These are phyloP conservation scores for Scarus forsteni DNA, from an alignment of 2,797 vertebrate species.

Conservation along the genomic window DNA sequence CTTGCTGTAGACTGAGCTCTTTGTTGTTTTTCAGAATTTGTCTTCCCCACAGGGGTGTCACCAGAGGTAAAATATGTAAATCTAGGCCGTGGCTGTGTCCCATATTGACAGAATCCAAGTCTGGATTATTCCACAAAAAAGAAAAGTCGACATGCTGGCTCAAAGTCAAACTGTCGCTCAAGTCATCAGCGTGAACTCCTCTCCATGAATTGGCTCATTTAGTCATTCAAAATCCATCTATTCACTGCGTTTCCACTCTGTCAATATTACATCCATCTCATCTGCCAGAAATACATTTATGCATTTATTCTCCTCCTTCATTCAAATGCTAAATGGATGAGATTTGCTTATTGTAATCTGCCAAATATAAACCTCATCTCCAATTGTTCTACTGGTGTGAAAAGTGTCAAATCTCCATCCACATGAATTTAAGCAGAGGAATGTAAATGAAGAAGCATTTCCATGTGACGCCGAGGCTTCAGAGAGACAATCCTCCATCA, in stretches of 20 bases:
- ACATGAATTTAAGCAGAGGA: conserved; percentile 4
- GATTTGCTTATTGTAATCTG: conserved; percentile 30
- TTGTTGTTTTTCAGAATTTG: conserved; percentile 42
- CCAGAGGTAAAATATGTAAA: conserved; percentile 33
- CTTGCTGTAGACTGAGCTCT: conserved; percentile 29
- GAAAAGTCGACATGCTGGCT: conserved; percentile 16
- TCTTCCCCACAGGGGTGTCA: conserved; percentile 35
- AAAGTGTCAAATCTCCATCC: conserved; percentile 3
- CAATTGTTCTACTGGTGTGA: conserved; percentile 16
- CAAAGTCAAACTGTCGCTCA: conserved; percentile 26
- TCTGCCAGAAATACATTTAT: conserved; percentile 29
- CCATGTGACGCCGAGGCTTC: neutral
- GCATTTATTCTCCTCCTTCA: conserved; percentile 28
- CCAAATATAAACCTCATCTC: conserved; percentile 34
- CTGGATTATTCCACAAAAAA: conserved; percentile 10
- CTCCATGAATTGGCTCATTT: conserved; percentile 37
- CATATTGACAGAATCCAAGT: conserved; percentile 11
- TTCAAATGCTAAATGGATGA: conserved; percentile 34
- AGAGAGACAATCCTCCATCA: conserved; percentile 14
- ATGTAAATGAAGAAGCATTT: neutral
- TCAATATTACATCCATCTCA: conserved; percentile 16
- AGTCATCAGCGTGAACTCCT: conserved; percentile 17
- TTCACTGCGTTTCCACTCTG: conserved; percentile 4
- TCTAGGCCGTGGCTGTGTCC: conserved; percentile 12
- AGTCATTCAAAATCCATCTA: conserved; percentile 26